Conservation (phyloP, 2,113 vertebrate genomes). For the Nothoprocta perdicaria region DNA sequence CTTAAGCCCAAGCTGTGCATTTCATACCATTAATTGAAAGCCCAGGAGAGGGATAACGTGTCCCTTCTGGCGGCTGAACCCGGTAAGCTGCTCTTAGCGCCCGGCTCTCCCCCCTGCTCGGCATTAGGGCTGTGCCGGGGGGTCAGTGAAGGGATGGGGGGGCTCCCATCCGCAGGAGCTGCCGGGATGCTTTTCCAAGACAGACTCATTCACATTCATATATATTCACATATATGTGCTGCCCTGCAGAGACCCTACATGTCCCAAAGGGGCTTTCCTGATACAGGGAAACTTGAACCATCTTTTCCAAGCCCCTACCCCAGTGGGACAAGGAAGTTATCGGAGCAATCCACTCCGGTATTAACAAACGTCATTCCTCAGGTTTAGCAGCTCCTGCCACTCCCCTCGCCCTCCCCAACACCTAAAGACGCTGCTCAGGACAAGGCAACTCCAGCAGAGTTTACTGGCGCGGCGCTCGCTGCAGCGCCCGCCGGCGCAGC, state of each 20-base stretch:
- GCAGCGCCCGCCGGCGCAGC: background rate
- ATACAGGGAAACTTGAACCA: background rate
- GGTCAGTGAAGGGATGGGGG: background rate
- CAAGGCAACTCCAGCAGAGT: conserved; percentile 23
- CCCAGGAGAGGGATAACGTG: conserved; percentile 47
- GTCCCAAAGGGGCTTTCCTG: fast-evolving
- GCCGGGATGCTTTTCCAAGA: fast-evolving
- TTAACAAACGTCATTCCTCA: background rate
- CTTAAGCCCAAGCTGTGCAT: conserved; percentile 55
- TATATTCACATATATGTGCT: fast-evolving
- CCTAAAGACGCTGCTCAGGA: background rate
- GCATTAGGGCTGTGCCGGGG: background rate
- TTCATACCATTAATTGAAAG: conserved; percentile 78
- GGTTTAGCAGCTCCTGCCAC: background rate
- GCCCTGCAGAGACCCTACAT: background rate
- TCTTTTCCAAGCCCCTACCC: background rate
- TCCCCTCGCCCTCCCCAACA: background rate
- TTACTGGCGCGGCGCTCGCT: background rate
- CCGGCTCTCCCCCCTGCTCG: background rate
- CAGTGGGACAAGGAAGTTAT: background rate
- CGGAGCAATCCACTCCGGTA: background rate
- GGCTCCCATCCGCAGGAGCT: background rate
- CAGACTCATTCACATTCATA: fast-evolving
- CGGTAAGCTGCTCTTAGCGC: conserved; percentile 50
- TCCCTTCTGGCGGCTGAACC: conserved; percentile 16